Evolutionary conservation across 2,888 invertebrate genomes (phyloP).

Genomic region (Malachius bipustulatus): DNA sequence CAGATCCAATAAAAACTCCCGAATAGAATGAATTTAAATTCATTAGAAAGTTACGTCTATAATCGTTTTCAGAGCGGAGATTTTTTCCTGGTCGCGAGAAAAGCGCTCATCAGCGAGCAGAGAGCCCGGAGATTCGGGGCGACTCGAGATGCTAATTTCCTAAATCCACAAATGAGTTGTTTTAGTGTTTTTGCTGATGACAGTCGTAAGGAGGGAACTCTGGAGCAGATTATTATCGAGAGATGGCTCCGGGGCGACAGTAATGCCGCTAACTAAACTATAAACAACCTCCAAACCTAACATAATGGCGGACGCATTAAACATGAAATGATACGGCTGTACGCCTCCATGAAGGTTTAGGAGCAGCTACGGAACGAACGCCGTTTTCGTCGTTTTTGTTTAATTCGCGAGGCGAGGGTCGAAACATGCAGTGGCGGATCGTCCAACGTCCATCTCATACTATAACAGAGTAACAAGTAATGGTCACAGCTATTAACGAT

Average conservation of each 20-base stretch:
- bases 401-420: too few species aligned
- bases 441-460: too few species aligned
- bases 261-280: slow-evolving; percentile 34
- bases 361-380: too few species aligned
- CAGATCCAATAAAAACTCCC: neutral
- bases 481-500: too few species aligned
- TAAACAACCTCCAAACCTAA: slow-evolving; percentile 35
- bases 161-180: slow-evolving; percentile 27
- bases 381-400: too few species aligned
- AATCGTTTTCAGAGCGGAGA: slow-evolving; percentile 1
- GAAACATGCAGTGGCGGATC: too few species aligned
- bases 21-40: slow-evolving; percentile 2
- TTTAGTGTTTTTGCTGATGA: slow-evolving; percentile 26
- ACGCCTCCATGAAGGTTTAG: too few species aligned
- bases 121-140: neutral
- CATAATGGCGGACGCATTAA: slow-evolving; percentile 37
- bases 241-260: slow-evolving; percentile 29
- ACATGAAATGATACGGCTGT: too few species aligned
- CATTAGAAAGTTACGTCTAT: neutral
- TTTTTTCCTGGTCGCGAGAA: too few species aligned
- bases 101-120: too few species aligned
- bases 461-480: too few species aligned
- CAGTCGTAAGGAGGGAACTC: slow-evolving; percentile 24
- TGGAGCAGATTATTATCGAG: slow-evolving; percentile 31
- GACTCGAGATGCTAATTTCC: slow-evolving; percentile 28